These are phyloP conservation scores for Coelopa frigida DNA, from an alignment of 1,140 invertebrate genomes.

Conservation along the genomic window DNA sequence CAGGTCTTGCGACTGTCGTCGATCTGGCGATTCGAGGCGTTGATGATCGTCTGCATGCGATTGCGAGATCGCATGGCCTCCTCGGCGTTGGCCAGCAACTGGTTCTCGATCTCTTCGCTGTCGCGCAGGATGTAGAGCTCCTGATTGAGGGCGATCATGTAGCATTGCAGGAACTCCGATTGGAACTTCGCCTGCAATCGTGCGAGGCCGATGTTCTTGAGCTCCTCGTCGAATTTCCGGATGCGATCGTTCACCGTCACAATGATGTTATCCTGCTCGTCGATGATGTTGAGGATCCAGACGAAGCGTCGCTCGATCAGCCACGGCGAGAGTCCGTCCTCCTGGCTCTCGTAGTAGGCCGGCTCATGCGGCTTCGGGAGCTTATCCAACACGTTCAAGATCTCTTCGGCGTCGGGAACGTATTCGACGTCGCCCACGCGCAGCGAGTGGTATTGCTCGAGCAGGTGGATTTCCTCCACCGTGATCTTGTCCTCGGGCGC, in stretches of 20 bases:
- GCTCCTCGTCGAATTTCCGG: conserved; percentile 57
- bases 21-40: conserved; percentile 51
- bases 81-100: conserved; percentile 53
- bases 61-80: conserved; percentile 46
- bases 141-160: conserved; percentile 67
- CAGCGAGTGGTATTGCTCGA: conserved; percentile 2
- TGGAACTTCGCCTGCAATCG: conserved; percentile 57
- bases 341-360: conserved; percentile 21
- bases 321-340: conserved; percentile 21
- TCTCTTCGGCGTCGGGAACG: background rate
- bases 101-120: conserved; percentile 64
- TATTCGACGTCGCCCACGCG: conserved; percentile 7
- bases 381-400: background rate
- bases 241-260: conserved; percentile 52
- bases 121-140: conserved; percentile 70
- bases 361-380: conserved; percentile 19
- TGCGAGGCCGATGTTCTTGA: conserved; percentile 54
- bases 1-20: conserved; percentile 52
- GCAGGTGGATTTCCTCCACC: background rate
- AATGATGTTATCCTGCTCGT: conserved; percentile 58
- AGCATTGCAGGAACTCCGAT: conserved; percentile 56
- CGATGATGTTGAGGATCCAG: conserved; percentile 44
- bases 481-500: background rate
- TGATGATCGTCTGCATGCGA: conserved; percentile 46
- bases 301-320: conserved; percentile 29